Base-by-base conservation (phyloP, 1,140 invertebrate genomes). In the Papilio xuthus region DNA sequence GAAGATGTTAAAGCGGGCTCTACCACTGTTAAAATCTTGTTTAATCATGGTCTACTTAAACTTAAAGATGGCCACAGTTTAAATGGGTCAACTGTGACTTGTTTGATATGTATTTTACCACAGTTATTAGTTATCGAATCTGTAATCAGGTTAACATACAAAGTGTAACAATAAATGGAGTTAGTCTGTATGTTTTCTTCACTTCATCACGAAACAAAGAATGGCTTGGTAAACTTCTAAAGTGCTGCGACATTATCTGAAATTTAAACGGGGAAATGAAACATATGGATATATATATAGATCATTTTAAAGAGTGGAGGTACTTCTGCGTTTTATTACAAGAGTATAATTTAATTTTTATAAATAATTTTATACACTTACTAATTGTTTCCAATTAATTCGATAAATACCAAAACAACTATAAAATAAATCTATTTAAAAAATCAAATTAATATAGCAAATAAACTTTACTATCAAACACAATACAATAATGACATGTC, bases 181-280 rank as follows among this genome's bases (percentile, higher is more conserved):
- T 73, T 15, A 73, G 42, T 73, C 71, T 73, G 20, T 73, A 73
- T 6, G 18, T 44, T 50, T 73, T 44, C 23, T 73, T 73, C 6
- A 73, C 41, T 26, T 47, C 71, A 44, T 73, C 71, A 18, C 41
- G 9, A 73, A 47, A 73, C 15, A 73, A 44, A 15, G 60, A 28
- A 18, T 73, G 18, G 23, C 23, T 73, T 73, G 41, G 41, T 73
- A 73, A 47, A 20, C 41, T 73, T 73, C 71, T 73, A 15, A 67
- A 67, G 26, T 67, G 71, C 18, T 73, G 41, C 42, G 60, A 28
- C 71, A 73, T 73, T 28, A 28, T 2, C 71, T 73, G 42, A 6
- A 73, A 73, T 32, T 2, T 28, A 67, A 63, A 67, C 3, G 10
- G 6, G 3, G 13, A 4, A 18, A n/a, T n/a, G 7, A 53, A 6